Evolutionary conservation across 2,113 vertebrate genomes (phyloP), one percentile per base, ranked within the genome.

Genomic region (Sturnira hondurensis): DNA sequence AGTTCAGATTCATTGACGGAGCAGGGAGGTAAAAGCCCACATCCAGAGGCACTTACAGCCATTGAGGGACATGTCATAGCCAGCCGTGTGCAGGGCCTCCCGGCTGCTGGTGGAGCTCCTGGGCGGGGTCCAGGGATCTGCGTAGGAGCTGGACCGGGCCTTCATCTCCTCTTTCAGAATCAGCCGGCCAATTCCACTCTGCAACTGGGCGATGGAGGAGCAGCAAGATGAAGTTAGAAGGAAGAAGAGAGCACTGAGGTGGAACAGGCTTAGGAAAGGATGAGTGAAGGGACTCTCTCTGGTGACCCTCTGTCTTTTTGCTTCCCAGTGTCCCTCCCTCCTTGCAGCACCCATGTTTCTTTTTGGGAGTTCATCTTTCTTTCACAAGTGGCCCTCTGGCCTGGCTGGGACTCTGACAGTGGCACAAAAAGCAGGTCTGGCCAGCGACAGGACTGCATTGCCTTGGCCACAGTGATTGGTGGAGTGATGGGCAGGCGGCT

Each of bases 161-260:
- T 99, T 99, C 99, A 99, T 99, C 98, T 99, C 99, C 97, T 99
- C 99, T 98, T 99, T 99, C 95, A 99, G 98, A 98, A 99, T 99
- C 99, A 99, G 98, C 97, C 99, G 99, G 93, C 99, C 99, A 3
- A 99, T 99, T 93, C 99, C 99, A 3, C 99, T 99, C 98, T 99
- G 99, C 98, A 99, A 99, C 99, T 99, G 96, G 47, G 31, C n/a
- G 12, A 6, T 50, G 1, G 4, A 22, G n/a, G 38, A 63, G n/a
- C 24, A 90, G 67, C n/a, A 52, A n/a, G 43, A 52, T 14, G 41
- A 47, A 68, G 54, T 86, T 7, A 86, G 91, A 50, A n/a, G 80
- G 43, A 86, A 68, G 67, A 41, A 20, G 15, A 65, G 11, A 84
- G 22, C 22, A 4, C 33, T 8, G 50, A 24, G 43, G 7, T 8